A percentile compares a stretch with the other conserved stretches of the same genome.
These are phyloP conservation scores for Syritta pipiens DNA, from an alignment of 2,888 invertebrate genomes.

Conservation along the genomic window DNA sequence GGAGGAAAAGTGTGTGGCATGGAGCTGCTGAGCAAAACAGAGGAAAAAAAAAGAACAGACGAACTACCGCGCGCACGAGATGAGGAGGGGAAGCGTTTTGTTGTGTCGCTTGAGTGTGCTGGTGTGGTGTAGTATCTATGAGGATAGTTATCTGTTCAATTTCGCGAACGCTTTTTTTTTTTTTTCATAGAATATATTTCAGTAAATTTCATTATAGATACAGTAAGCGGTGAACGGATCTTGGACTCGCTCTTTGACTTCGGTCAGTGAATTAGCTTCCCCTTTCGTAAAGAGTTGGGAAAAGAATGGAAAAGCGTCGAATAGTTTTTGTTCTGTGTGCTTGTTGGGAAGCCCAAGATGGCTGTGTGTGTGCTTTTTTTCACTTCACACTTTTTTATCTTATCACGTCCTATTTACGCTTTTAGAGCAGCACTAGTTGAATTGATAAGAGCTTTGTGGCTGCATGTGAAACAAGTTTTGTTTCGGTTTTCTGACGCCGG, in stretches of 20 bases:
- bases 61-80: too few relatives aligned
- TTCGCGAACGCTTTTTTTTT: background rate
- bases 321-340: too few relatives aligned
- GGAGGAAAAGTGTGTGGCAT: background rate
- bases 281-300: conserved; percentile 11
- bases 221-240: conserved; percentile 11
- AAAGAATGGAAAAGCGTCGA: too few relatives aligned
- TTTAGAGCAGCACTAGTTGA: conserved; percentile 29
- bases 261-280: background rate
- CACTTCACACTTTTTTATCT: conserved; percentile 33
- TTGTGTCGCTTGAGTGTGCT: background rate
- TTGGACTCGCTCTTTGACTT: background rate
- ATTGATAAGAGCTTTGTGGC: conserved; percentile 18
- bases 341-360: too few relatives aligned
- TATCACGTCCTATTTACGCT: conserved; percentile 20
- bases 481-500: background rate
- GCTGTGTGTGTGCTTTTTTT: conserved; percentile 6
- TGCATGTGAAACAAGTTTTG: background rate
- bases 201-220: conserved; percentile 8
- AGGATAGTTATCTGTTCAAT: conserved; percentile 8
- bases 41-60: conserved; percentile 9
- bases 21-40: conserved; percentile 28
- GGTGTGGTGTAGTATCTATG: conserved; percentile 15
- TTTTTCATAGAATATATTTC: conserved; percentile 1
- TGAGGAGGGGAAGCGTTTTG: background rate